Evolutionary conservation across 2,888 invertebrate species (phyloP).

Genomic region (Microdon myrmicae): DNA sequence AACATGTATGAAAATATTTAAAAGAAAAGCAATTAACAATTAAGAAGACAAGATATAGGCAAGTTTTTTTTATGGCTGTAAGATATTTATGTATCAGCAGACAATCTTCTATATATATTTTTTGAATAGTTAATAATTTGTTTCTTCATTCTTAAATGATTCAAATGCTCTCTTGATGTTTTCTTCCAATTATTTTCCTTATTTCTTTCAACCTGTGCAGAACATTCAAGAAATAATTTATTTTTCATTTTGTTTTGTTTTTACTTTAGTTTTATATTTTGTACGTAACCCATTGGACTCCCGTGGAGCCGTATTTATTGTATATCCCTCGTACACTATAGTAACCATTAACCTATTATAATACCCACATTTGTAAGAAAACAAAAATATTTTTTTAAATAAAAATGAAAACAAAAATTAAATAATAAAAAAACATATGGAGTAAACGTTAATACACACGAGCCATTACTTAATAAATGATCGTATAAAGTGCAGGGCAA

Average conservation of each 20-base stretch:
- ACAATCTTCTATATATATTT: too few species aligned
- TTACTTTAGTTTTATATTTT: conserved; percentile 3
- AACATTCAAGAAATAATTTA: too few species aligned
- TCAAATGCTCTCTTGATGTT: conserved; percentile 11
- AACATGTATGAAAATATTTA: too few species aligned
- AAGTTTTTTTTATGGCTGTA: too few species aligned
- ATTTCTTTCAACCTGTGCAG: too few species aligned
- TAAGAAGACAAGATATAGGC: too few species aligned
- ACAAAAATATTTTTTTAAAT: conserved; percentile 50
- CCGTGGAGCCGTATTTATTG: conserved; percentile 11
- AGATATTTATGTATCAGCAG: conserved; percentile 23
- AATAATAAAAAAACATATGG: conserved; percentile 11
- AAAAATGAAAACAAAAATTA: conserved; percentile 15
- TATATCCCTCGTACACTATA: conserved; percentile 16
- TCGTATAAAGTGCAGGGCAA: too few species aligned
- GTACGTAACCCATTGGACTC: conserved; percentile 11
- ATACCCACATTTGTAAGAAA: conserved; percentile 48
- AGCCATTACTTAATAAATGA: conserved; percentile 19
- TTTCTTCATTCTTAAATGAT: conserved; percentile 10
- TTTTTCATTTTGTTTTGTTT: conserved; percentile 2
- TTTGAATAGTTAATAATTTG: conserved; percentile 12
- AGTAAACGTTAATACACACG: conserved; percentile 11
- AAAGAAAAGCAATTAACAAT: too few species aligned
- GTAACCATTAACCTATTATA: conserved; percentile 33
- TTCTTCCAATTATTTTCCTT: conserved; percentile 3